Base-by-base conservation (phyloP, 2,113 vertebrate genomes). In the Gnathonemus echidnorhynchus region DNA sequence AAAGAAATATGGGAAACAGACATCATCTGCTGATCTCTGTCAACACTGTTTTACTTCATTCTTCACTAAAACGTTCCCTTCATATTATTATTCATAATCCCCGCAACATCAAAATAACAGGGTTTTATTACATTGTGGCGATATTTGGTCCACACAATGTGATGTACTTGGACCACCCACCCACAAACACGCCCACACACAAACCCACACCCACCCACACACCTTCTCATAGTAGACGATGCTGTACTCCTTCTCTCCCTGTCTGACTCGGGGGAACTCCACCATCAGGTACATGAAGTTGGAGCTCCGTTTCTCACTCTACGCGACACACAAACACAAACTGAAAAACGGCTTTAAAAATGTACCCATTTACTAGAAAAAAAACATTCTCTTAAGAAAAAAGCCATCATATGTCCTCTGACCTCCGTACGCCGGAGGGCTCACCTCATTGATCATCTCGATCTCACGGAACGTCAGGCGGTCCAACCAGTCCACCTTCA, bases 231-330 rank as follows among this genome's bases (percentile, higher is more conserved):
- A 99, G 93, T 99, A 99, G 90, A 99, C 98, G 50, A 99, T 98
- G 84, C 97, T 97, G 91, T 98, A 98, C 89, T 99, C 98, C 92
- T 96, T 98, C 91, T 99, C 98, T 85, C 97, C 98, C 3, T 95
- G 96, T 93, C 98, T 99, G 92, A 99, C 98, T 0, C 98, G 97
- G 5, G 97, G 98, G 93, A 99, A 99, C 93, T 99, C 98, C 95
- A 99, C 97, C 98, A 99, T 99, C 92, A 99, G 95, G 95, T 99
- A 99, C 98, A 99, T 99, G 94, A 99, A 99, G 95, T 99, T 99
- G 88, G 98, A 99, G 94, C 98, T 99, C 90, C 98, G 97, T 89
- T 99, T 99, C 91, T 99, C 98, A 91, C 97, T 99, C 98, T 99
- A 93, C 89, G 88, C 87, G 62, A 91, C n/a, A 88, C 19, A 70